Conservation (phyloP, 1,140 invertebrate species). For the Drosophila santomea region DNA sequence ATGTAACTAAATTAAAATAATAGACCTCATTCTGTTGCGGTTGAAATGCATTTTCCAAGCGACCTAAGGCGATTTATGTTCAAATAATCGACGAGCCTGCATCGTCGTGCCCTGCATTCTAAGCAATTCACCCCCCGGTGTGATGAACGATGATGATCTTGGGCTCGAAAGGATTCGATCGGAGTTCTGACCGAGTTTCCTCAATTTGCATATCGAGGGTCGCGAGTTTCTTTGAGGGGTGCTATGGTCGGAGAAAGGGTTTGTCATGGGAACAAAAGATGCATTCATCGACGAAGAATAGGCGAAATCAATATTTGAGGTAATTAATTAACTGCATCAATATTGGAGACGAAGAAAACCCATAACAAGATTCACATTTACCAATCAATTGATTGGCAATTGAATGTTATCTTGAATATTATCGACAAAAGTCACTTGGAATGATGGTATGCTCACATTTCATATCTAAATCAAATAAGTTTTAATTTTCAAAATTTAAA, state of each 20-base stretch:
- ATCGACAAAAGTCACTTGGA: constrained; percentile 41
- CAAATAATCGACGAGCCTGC: constrained; percentile 46
- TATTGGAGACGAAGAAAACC: constrained; percentile 40
- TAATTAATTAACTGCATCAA: constrained; percentile 83
- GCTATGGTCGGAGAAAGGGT: constrained; percentile 38
- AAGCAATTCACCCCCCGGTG: constrained; percentile 55
- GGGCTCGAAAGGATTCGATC: constrained; percentile 36
- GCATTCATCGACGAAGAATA: constrained; percentile 63
- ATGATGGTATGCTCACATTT: constrained; percentile 1
- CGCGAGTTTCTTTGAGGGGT: constrained; percentile 26
- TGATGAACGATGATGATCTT: constrained; percentile 44
- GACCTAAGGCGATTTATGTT: constrained; percentile 52
- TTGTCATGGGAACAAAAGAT: constrained; percentile 82
- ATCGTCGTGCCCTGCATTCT: constrained; percentile 27
- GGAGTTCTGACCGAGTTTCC: constrained; percentile 45
- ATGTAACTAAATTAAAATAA: not conserved
- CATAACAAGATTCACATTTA: constrained; percentile 75
- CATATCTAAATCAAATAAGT: not conserved
- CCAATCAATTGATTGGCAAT: constrained; percentile 72
- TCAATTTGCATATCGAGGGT: constrained; percentile 71
- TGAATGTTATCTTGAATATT: constrained; percentile 59
- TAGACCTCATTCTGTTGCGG: constrained; percentile 29
- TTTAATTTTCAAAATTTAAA: not conserved
- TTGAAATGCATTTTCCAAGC: constrained; percentile 15
- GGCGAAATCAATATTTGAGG: constrained; percentile 81